Evolutionary conservation across 2,797 vertebrate species (phyloP).

Genomic region (Pseudochirops corinnae): DNA sequence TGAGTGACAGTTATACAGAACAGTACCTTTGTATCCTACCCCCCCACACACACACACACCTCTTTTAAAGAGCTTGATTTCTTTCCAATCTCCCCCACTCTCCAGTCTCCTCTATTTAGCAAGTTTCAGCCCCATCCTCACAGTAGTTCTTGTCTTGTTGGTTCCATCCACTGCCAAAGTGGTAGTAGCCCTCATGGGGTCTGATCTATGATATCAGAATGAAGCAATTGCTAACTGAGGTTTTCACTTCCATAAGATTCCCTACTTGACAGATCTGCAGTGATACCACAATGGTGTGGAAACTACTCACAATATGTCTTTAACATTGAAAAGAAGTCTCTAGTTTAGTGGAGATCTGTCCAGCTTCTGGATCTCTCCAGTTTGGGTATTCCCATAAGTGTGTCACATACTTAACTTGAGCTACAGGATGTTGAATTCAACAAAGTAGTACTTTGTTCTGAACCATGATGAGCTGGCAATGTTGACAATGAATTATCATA

Average conservation of each 20-base stretch:
- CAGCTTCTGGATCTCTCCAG: background rate
- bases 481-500: slow-evolving; percentile 17
- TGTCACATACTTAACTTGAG: background rate
- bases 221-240: background rate
- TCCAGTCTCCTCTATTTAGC: background rate
- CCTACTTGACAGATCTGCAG: background rate
- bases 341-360: background rate
- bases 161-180: background rate
- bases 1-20: background rate
- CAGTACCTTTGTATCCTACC: background rate
- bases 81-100: background rate
- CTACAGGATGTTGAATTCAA: background rate
- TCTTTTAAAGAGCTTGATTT: background rate
- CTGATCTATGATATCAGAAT: background rate
- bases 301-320: background rate
- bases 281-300: background rate
- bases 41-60: background rate
- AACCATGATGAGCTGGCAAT: slow-evolving; percentile 25
- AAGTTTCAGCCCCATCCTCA: background rate
- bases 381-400: background rate
- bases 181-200: background rate
- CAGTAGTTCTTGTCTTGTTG: background rate
- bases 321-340: background rate
- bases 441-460: background rate
- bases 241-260: background rate